Base-by-base conservation (phyloP, 2,888 invertebrate genomes). In the Drosophila histrio region DNA sequence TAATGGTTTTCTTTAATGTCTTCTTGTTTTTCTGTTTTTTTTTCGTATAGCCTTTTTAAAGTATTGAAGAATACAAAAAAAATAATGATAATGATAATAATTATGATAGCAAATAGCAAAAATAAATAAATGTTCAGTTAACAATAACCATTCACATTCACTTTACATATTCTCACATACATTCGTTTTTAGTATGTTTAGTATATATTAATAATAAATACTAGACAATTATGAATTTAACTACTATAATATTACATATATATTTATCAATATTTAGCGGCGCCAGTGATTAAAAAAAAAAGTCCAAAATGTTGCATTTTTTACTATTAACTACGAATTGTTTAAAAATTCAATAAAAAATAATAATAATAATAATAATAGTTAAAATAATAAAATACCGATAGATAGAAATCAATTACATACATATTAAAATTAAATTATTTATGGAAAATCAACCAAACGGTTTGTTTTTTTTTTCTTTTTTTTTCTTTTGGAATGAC, bases 401-500 rank as follows among this genome's bases (percentile, higher is more conserved):
- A 44, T 47, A 52, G 28, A 47, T 53, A 41, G 17, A 38, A 60
- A 44, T 44, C 32, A 39, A 13, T 22, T 38, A 43, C n/a, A n/a
- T n/a, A n/a, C n/a, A n/a, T 50, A 15, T n/a, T 38, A 11, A 34
- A 56, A 53, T 59, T 59, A 38, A 4, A 36, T 17, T 8, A 21
- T 38, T 41, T 38, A 19, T 56, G 30, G 32, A 39, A 53, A 46
- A 30, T 41, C 15, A 57, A 34, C 30, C 34, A 72, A 61, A 54
- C 24, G 56, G 43, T 54, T 30, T 34, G 36, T 49, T 26, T 21
- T 61, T 54, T 34, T 59, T 30, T 41, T 41, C 43, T 15, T 22
- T 46, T 17, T 26, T 58, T 60, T 32, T 32, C 47, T 64, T 67
- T 69, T 83, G 81, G 81, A 87, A 81, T 81, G 81, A 75, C 61